Conservation (phyloP, 2,113 vertebrate genomes). For the Gyps fulvus region DNA sequence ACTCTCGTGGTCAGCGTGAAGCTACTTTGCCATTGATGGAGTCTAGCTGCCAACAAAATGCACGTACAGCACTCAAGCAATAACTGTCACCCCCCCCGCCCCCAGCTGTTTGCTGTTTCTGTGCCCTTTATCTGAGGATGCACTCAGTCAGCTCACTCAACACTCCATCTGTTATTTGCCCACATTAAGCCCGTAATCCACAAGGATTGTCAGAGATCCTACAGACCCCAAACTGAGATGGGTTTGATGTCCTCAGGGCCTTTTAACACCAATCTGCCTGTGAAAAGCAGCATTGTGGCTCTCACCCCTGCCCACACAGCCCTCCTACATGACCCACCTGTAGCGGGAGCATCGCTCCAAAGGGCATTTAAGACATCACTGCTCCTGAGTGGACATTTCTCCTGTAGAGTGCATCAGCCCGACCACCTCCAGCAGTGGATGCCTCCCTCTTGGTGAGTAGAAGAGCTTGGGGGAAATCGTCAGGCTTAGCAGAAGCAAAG, state of each 20-base stretch:
- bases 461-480: neutral
- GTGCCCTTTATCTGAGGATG: neutral
- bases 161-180: accelerated
- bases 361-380: neutral
- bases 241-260: neutral
- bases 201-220: neutral
- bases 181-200: neutral
- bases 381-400: neutral
- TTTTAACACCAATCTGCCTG: neutral
- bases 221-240: neutral
- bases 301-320: neutral
- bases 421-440: neutral
- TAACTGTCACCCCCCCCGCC: neutral
- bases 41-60: neutral
- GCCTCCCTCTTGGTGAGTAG: too few species aligned
- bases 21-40: accelerated
- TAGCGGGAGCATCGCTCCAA: accelerated
- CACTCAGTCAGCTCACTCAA: accelerated
- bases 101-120: neutral
- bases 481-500: neutral
- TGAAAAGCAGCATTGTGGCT: neutral
- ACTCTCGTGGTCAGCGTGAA: accelerated
- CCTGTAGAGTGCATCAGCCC: neutral
- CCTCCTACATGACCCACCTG: neutral
- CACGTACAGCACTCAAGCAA: accelerated